Evolutionary conservation across 1,140 invertebrate genomes (phyloP), one percentile per base, ranked within the genome.

Genomic region (Wiebesia pumilae): DNA sequence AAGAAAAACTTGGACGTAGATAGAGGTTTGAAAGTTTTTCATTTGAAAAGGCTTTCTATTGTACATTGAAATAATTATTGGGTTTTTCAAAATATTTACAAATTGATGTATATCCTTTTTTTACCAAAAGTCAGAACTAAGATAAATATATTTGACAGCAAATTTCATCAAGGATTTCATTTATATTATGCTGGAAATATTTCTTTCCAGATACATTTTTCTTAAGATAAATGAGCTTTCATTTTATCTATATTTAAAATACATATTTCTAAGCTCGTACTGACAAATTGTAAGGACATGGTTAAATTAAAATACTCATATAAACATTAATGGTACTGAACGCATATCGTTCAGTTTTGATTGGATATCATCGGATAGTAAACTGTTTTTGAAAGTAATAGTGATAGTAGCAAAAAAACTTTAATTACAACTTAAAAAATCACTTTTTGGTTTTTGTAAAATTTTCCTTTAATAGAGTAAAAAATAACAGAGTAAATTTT

Each of bases 331-430:
- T 0, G n/a, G 38, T 21, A 27, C 27, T 43, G 40, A n/a, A 19
- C 10, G 40, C 21, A 38, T 43, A 43, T 43, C 24, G 38, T 24
- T 35, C 4, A 12, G n/a, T 75, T 9, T 75, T 12, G 40, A 75
- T 75, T 75, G 43, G 24, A 43, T 75, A 75, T n/a, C 71, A 75
- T 43, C 71, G 40, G 27, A 43, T 43, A 38, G 71, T 75, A 75
- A 75, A 75, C 24, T 21, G 38, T n/a, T 75, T 16, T 43, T 33
- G 35, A 43, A 75, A 43, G n/a, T 24, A n/a, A 21, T 43, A 12
- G 43, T n/a, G 4, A 43, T 43, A 43, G 43, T 43, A 38, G 43
- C n/a, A 43, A 75, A 1, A 12, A 35, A 43, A 21, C 12, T 2
- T 27, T 40, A 75, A 43, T 40, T 43, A 43, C 4, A 43, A 4